phyloP scores from a whole-genome alignment of 2,797 vertebrate species.

The Astyanax mexicanus region DNA sequence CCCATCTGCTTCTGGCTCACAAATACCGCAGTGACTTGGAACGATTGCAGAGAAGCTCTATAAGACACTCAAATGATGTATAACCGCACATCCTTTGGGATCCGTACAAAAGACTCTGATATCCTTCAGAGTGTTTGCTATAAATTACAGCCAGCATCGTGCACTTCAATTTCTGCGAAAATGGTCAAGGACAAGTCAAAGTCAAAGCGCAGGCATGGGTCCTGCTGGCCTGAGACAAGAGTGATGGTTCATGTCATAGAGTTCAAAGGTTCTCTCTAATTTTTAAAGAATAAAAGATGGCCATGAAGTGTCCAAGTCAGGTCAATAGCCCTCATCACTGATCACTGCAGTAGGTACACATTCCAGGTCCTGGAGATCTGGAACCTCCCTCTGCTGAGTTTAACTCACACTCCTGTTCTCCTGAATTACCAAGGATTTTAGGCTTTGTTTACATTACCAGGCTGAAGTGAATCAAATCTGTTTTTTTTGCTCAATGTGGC shows the following conservation, averaged over 20 bases:
- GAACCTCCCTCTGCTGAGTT: too few relatives aligned
- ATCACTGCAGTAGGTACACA: too few relatives aligned
- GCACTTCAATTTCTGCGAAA: neutral
- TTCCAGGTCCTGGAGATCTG: too few relatives aligned
- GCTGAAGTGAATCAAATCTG: too few relatives aligned
- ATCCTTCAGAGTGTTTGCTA: neutral
- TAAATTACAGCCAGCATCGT: neutral
- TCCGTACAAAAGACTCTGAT: neutral
- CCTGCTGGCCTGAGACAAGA: neutral
- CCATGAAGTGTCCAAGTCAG: neutral
- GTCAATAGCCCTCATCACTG: neutral
- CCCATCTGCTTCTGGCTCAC: slow-evolving; percentile 8
- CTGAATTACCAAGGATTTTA: too few relatives aligned
- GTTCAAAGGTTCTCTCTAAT: neutral
- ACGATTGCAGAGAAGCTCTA: slow-evolving; percentile 3
- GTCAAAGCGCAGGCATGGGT: neutral
- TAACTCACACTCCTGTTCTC: too few relatives aligned
- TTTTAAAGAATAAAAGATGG: neutral
- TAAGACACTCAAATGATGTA: neutral
- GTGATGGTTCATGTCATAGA: neutral
- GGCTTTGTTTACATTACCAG: too few relatives aligned
- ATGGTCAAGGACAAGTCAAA: neutral
- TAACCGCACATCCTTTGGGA: neutral
- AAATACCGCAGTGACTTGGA: slow-evolving; percentile 1
- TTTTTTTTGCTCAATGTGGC: too few relatives aligned